Percentiles rank a stretch among this genome's conserved stretches.
Evolutionary conservation across 2,888 invertebrate species (phyloP).

Genomic region (Philaethria dido): DNA sequence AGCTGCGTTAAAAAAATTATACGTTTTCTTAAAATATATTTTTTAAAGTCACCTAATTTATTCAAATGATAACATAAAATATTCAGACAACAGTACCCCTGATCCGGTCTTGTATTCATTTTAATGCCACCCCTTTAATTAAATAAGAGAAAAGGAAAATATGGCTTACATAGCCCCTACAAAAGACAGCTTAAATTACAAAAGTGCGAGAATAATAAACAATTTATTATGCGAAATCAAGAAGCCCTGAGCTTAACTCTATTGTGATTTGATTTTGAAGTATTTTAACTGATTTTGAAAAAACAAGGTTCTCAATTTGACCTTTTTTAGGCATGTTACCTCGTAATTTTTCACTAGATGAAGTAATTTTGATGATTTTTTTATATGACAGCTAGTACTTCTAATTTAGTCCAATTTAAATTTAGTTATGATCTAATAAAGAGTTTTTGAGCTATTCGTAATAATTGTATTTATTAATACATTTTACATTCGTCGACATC

Average conservation of each 20-base stretch:
- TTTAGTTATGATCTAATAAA: too few species aligned
- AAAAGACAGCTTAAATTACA: conserved; percentile 21
- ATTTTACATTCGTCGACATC: too few species aligned
- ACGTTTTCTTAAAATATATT: too few species aligned
- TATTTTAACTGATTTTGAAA: background rate
- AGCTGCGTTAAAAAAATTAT: too few species aligned
- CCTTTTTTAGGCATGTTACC: too few species aligned
- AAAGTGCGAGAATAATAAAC: conserved; percentile 15
- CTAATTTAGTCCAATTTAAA: too few species aligned
- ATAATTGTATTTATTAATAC: too few species aligned
- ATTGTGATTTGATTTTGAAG: background rate
- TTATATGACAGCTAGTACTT: too few species aligned
- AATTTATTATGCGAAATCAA: conserved; percentile 16
- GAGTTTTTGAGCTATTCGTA: too few species aligned
- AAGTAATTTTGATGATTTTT: too few species aligned
- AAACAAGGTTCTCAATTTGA: too few species aligned
- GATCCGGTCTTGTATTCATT: conserved; percentile 16
- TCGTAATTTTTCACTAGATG: too few species aligned
- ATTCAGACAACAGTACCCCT: background rate
- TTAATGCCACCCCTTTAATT: conserved; percentile 22
- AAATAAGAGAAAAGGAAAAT: conserved; percentile 24
- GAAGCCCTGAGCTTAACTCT: conserved; percentile 1
- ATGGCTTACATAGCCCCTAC: conserved; percentile 12
- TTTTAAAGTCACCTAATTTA: background rate
- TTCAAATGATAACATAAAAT: background rate